Percentiles rank a stretch among this genome's conserved stretches.
phyloP scores from a whole-genome alignment of 2,797 vertebrate species.

The Neosalanx taihuensis region DNA sequence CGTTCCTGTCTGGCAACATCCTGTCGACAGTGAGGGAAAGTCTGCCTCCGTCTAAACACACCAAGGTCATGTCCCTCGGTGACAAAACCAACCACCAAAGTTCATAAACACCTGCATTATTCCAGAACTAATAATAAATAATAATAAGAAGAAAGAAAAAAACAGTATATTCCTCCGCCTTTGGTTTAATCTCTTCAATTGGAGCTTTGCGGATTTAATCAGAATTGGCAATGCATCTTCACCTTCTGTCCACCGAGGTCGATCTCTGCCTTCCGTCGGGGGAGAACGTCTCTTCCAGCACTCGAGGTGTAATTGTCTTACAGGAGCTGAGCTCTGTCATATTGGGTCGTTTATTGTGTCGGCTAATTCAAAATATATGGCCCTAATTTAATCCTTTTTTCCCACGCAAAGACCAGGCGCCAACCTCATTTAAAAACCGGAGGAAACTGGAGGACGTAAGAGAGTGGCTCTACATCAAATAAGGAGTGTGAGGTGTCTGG shows the following conservation, averaged over 20 bases:
- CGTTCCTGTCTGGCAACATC: too few species aligned
- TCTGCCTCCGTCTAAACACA: constrained; percentile 23
- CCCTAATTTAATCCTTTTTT: constrained; percentile 54
- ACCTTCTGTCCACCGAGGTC: constrained; percentile 10
- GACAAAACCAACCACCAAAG: constrained; percentile 26
- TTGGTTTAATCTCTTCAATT: neutral
- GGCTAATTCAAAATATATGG: constrained; percentile 44
- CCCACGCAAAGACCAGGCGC: constrained; percentile 44
- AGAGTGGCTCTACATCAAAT: constrained; percentile 27
- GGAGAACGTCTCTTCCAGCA: constrained; percentile 6
- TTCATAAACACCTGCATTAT: constrained; percentile 24
- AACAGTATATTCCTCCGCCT: neutral
- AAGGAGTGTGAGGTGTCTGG: constrained; percentile 36
- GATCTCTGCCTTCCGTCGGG: constrained; percentile 14
- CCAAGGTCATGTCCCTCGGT: constrained; percentile 17
- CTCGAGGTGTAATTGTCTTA: constrained; percentile 35
- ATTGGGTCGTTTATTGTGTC: constrained; percentile 30
- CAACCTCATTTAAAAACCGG: constrained; percentile 56
- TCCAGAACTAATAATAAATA: neutral
- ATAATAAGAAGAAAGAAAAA: too few species aligned
- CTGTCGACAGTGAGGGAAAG: neutral
- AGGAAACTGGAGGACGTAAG: constrained; percentile 31
- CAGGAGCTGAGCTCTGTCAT: constrained; percentile 27
- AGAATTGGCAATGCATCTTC: constrained; percentile 12
- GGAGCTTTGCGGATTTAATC: constrained; percentile 29